Base-by-base conservation (phyloP, 2,888 invertebrate species). In the Sisyra nigra region DNA sequence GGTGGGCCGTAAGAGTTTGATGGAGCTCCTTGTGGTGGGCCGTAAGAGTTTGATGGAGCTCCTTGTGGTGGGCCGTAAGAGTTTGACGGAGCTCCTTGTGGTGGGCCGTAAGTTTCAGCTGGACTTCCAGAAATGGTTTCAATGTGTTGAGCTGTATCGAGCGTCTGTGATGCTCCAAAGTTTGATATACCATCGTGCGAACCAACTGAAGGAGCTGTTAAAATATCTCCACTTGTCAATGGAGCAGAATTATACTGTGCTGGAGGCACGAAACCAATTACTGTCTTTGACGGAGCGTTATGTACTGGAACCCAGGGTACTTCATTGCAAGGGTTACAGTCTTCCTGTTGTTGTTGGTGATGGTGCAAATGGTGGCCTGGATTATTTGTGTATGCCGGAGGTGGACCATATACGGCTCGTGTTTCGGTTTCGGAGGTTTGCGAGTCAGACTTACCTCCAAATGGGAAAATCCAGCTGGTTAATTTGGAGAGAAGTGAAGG, bases 271-370 rank as follows among this genome's bases (percentile, higher is more conserved):
- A 57, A 57, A 38, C 55, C 56, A 33, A 57, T 52, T 10, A 56
- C 46, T 30, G 56, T 56, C 45, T 54, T 54, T 3, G 54, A 57
- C 18, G 3, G 37, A 41, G 48, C 48, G 42, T 49, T 51, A 10
- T 52, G 44, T n/a, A 86, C 74, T 31, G 87, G 87, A 52, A 83
- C 72, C 87, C 87, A 87, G 46, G 87, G 86, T 53, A 76, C 73
- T 57, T 74, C 71, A 57, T 86, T 84, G 55, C 87, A 87, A 43
- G 80, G 74, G 55, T 80, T 78, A 55, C 87, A 87, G 48, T 72
- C 69, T 54, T 70, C 41, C 47, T 51, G 45, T 47, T 42, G 10
- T 15, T 46, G 51, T 13, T 42, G 45, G 34, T 46, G 38, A 11
- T 40, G 39, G 39, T 41, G 42, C 40, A 32, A 47, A 15, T 50